phyloP scores from a whole-genome alignment of 2,888 invertebrate species.

The Nudaria mundana region DNA sequence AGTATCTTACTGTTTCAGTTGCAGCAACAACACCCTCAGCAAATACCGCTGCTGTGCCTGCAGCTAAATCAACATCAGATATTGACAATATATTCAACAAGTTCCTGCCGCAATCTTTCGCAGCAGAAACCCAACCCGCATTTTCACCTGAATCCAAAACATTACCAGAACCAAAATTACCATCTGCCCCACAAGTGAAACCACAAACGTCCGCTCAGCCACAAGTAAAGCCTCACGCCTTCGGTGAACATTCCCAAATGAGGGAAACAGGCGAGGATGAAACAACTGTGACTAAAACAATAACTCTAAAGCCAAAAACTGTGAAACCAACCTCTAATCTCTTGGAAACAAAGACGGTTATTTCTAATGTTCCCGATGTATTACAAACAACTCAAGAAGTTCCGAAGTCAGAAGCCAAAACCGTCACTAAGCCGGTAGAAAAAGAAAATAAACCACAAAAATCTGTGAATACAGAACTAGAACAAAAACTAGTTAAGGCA shows the following conservation, averaged over 20 bases:
- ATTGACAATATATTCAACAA: constrained; percentile 55
- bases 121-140: constrained; percentile 21
- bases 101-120: constrained; percentile 42
- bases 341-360: constrained; percentile 47
- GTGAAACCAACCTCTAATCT: constrained; percentile 53
- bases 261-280: constrained; percentile 65
- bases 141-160: constrained; percentile 4
- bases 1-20: constrained; percentile 18
- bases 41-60: constrained; percentile 43
- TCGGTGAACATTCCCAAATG: constrained; percentile 1
- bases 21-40: constrained; percentile 19
- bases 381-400: constrained; percentile 40
- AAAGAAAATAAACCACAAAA: constrained; percentile 53
- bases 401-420: constrained; percentile 38
- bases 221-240: constrained; percentile 11
- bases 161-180: constrained; percentile 15
- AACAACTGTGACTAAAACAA: constrained; percentile 25
- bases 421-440: constrained; percentile 35
- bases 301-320: constrained; percentile 35
- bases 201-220: constrained; percentile 4
- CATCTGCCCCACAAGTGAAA: constrained; percentile 2
- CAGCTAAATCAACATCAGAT: constrained; percentile 55
- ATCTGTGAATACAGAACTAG: constrained; percentile 30
- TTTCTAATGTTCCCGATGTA: constrained; percentile 46
- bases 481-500: constrained; percentile 30